Evolutionary conservation across 2,888 invertebrate species (phyloP).

Genomic region (Caenorhabditis drosophilae): DNA sequence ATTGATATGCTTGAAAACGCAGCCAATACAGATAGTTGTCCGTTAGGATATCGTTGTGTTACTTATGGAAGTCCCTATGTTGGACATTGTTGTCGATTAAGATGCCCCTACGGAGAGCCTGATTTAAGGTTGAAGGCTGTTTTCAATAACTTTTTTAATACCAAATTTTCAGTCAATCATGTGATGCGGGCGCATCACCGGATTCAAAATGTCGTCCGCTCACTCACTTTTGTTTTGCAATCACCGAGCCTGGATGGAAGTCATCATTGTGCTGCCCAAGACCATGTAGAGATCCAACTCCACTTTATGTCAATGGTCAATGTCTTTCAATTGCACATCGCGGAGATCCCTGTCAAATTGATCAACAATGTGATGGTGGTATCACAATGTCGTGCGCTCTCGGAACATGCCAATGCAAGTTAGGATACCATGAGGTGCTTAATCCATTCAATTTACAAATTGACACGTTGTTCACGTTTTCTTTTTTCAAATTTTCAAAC

Average conservation of each 20-base stretch:
- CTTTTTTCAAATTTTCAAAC: too few relatives aligned
- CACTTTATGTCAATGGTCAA: constrained; percentile 67
- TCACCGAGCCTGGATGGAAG: constrained; percentile 62
- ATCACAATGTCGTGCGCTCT: constrained; percentile 64
- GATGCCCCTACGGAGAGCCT: constrained; percentile 69
- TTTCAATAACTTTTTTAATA: not conserved
- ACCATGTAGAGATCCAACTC: constrained; percentile 68
- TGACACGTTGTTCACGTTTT: too few relatives aligned
- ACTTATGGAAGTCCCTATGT: constrained; percentile 69
- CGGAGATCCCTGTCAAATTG: constrained; percentile 67
- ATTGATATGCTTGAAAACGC: constrained; percentile 67
- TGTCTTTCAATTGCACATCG: constrained; percentile 67
- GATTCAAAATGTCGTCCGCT: constrained; percentile 66
- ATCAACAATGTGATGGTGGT: constrained; percentile 69
- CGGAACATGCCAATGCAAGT: constrained; percentile 63
- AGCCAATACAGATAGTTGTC: constrained; percentile 60
- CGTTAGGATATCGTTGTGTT: constrained; percentile 60
- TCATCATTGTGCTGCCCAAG: constrained; percentile 68
- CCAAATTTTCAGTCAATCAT: constrained; percentile 60
- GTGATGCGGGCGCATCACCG: constrained; percentile 64
- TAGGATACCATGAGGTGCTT: constrained; percentile 61
- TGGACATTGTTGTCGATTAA: constrained; percentile 68
- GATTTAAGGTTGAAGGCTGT: constrained; percentile 56
- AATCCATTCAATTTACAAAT: too few relatives aligned
- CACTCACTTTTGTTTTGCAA: constrained; percentile 68